A percentile compares a stretch with the other conserved stretches of the same genome.
These are phyloP conservation scores for Cosmia pyralina DNA, from an alignment of 2,888 invertebrate species.

Conservation along the genomic window DNA sequence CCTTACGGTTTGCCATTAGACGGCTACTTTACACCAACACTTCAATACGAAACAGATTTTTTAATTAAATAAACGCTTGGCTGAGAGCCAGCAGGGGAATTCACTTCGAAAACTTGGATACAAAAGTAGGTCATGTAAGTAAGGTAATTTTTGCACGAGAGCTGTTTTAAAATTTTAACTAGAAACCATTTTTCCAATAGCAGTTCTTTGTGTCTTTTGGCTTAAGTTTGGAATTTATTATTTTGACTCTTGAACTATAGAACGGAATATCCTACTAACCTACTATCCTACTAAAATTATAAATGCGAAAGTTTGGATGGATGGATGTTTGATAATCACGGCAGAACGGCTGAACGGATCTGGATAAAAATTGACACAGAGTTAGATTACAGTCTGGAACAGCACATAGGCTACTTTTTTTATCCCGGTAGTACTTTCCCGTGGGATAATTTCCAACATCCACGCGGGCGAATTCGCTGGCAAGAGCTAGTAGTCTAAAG, in stretches of 20 bases:
- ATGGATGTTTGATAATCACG: no score
- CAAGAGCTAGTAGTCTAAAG: no score
- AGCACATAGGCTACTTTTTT: no score
- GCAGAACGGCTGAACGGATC: no score
- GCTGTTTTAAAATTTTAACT: constrained; percentile 55
- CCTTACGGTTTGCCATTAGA: constrained; percentile 27
- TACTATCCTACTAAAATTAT: no score
- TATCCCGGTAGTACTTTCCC: no score
- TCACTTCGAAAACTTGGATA: constrained; percentile 62
- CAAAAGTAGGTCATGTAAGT: constrained; percentile 66
- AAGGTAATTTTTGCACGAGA: constrained; percentile 59
- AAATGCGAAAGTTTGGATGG: no score
- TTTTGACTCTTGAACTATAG: not conserved
- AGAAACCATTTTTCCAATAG: constrained; percentile 53
- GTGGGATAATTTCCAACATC: no score
- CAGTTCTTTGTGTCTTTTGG: constrained; percentile 30
- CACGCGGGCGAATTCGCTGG: no score
- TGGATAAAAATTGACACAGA: no score
- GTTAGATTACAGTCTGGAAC: no score
- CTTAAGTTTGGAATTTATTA: constrained; percentile 22
- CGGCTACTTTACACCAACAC: constrained; percentile 51
- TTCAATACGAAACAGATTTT: constrained; percentile 61
- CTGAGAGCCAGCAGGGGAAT: constrained; percentile 58
- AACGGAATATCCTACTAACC: no score
- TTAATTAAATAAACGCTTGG: constrained; percentile 68